phyloP scores from a whole-genome alignment of 2,797 vertebrate genomes.

The Neosalanx taihuensis region DNA sequence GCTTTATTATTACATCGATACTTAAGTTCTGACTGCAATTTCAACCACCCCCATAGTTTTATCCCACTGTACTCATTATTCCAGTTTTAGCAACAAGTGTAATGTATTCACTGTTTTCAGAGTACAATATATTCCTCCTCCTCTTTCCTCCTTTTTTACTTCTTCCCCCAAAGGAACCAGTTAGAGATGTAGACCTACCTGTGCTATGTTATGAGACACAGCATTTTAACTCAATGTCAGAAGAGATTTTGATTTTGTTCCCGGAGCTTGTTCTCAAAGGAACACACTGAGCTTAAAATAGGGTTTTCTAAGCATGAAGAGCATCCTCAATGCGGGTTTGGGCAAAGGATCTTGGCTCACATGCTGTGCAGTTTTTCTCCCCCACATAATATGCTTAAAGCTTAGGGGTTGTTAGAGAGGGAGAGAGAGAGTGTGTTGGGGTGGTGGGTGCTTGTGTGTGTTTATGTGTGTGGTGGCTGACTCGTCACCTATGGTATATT shows the following conservation, averaged over 20 bases:
- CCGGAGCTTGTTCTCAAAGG: conserved; percentile 40
- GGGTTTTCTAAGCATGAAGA: conserved; percentile 46
- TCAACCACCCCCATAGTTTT: neutral
- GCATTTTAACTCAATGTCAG: conserved; percentile 28
- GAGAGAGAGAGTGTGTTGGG: conserved; percentile 12
- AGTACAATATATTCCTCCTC: conserved; percentile 9
- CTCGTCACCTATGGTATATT: conserved; percentile 7
- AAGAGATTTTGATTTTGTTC: conserved; percentile 35
- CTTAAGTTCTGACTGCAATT: neutral
- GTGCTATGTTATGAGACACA: conserved; percentile 6
- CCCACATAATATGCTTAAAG: conserved; percentile 41
- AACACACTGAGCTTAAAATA: conserved; percentile 43
- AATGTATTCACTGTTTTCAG: neutral
- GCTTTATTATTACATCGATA: neutral
- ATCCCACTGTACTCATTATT: conserved; percentile 17
- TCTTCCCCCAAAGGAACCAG: conserved; percentile 6
- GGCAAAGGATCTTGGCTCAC: conserved; percentile 26
- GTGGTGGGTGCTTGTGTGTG: conserved; percentile 15
- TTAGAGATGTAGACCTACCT: neutral
- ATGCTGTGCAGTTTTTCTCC: conserved; percentile 39
- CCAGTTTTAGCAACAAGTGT: conserved; percentile 7
- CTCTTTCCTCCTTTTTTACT: conserved; percentile 3
- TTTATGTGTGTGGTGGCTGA: conserved; percentile 20
- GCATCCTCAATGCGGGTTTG: conserved; percentile 46
- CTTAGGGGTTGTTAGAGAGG: conserved; percentile 19